phyloP scores from a whole-genome alignment of 1,140 invertebrate species.

The Hypothenemus hampei region DNA sequence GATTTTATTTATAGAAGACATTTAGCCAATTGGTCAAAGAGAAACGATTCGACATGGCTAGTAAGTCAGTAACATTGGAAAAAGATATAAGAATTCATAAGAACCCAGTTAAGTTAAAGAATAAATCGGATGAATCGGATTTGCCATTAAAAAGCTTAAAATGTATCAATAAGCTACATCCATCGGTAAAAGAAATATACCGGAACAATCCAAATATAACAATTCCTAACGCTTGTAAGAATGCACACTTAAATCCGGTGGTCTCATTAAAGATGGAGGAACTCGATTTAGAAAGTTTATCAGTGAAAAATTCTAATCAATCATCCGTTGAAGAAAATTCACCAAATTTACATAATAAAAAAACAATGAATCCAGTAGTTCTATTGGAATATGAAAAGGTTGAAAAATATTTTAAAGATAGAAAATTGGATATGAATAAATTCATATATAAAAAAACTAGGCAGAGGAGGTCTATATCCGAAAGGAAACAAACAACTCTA shows the following conservation, averaged over 20 bases:
- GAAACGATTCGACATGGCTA: too few species aligned
- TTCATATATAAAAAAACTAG: constrained; percentile 3
- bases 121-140: background rate
- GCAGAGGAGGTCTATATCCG: background rate
- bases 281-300: too few species aligned
- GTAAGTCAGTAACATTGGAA: background rate
- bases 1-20: constrained; percentile 16
- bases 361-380: constrained; percentile 12
- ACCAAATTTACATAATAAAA: too few species aligned
- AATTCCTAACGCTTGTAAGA: constrained; percentile 6
- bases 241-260: constrained; percentile 6
- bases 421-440: constrained; percentile 16
- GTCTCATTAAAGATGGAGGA: background rate
- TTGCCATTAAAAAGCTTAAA: background rate
- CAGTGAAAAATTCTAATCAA: too few species aligned
- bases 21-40: too few species aligned
- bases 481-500: constrained; percentile 2
- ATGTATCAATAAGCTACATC: constrained; percentile 12
- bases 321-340: too few species aligned
- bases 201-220: constrained; percentile 13
- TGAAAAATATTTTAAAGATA: constrained; percentile 19
- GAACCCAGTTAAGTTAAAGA: constrained; percentile 1
- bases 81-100: constrained; percentile 12
- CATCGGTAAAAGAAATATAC: constrained; percentile 10
- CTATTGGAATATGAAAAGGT: background rate